phyloP scores from a whole-genome alignment of 2,113 vertebrate genomes.

The Strix uralensis region DNA sequence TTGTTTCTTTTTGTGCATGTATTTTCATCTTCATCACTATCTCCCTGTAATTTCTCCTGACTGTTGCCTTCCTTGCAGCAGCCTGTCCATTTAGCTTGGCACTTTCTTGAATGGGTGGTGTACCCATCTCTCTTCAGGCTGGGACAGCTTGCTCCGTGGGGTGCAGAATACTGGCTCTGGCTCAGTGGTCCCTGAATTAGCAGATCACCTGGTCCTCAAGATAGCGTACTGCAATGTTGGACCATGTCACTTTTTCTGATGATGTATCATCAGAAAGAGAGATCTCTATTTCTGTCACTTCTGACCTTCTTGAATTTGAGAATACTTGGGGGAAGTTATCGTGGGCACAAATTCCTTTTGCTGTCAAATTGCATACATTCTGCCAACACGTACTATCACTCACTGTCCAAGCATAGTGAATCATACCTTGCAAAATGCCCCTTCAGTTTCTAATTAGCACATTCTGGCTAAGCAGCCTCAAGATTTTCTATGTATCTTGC shows the following conservation, averaged over 20 bases:
- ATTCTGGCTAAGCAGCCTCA: neutral
- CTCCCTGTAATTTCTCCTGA: neutral
- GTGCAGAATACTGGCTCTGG: neutral
- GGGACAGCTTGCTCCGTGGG: neutral
- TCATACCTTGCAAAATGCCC: slow-evolving; percentile 23
- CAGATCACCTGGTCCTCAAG: neutral
- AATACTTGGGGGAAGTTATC: slow-evolving; percentile 1
- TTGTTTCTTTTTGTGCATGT: neutral
- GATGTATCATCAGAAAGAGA: neutral
- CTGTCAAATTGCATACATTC: slow-evolving; percentile 31
- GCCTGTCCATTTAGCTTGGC: neutral
- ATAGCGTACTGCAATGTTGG: neutral
- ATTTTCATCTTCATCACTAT: neutral
- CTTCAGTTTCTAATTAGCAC: slow-evolving; percentile 39
- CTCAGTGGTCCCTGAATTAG: neutral
- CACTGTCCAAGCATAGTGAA: slow-evolving; percentile 35
- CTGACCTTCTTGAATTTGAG: slow-evolving; percentile 27
- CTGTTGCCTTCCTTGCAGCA: neutral
- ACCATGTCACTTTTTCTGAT: neutral
- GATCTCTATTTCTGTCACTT: neutral
- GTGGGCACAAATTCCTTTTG: slow-evolving; percentile 12
- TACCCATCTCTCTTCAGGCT: neutral
- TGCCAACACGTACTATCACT: neutral
- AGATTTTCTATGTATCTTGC: neutral
- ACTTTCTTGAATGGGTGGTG: neutral